Conservation (phyloP, 2,888 invertebrate genomes). For the Sphinx pinastri region DNA sequence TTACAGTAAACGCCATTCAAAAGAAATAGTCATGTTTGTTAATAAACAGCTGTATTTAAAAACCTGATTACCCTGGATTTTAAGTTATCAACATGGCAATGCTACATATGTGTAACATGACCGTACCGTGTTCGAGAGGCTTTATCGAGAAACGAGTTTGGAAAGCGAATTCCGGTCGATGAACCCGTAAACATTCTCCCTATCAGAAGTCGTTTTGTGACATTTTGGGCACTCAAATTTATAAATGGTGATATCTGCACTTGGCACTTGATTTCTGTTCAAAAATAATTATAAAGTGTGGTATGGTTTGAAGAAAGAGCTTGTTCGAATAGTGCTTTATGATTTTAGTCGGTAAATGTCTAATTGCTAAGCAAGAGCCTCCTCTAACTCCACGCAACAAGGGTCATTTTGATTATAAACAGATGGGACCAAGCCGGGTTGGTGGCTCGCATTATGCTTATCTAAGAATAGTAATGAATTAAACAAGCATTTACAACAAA, state of each 20-base stretch:
- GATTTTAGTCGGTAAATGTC: no score
- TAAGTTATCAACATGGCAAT: constrained; percentile 18
- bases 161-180: constrained; percentile 73
- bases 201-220: constrained; percentile 62
- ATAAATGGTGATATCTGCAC: not conserved
- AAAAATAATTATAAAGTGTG: no score
- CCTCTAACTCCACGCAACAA: no score
- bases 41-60: constrained; percentile 17
- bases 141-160: constrained; percentile 74
- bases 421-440: no score
- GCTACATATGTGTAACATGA: constrained; percentile 43
- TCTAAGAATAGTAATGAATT: no score
- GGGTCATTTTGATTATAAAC: no score
- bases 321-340: no score
- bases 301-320: no score
- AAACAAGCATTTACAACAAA: no score
- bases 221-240: constrained; percentile 37
- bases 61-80: constrained; percentile 15
- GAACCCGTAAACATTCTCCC: constrained; percentile 65
- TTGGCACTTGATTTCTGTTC: no score
- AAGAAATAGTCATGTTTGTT: constrained; percentile 8
- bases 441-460: no score
- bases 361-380: no score
- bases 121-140: constrained; percentile 52
- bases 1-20: not conserved